Base-by-base conservation (phyloP, 2,888 invertebrate genomes). In the Apeira syringaria region DNA sequence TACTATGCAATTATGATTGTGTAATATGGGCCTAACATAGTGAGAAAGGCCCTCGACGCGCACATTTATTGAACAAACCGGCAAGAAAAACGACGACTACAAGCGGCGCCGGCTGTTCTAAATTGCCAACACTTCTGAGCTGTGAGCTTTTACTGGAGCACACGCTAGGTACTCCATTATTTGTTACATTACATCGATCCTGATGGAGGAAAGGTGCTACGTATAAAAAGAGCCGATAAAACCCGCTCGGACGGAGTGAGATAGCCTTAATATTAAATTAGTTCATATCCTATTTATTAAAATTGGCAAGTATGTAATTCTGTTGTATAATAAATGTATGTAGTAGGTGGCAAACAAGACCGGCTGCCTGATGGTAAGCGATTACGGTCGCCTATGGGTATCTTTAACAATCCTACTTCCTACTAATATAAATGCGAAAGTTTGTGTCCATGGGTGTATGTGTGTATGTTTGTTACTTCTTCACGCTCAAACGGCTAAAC, bases 21-120 rank as follows among this genome's bases (percentile, higher is more conserved):
- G 69, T 71, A 75, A 74, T 74, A 73, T 70, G 68, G 65, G 64
- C 61, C 65, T 68, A 70, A 74, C 70, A 70, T 65, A 59, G 70
- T 71, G 72, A 70, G 69, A 80, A 77, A 70, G 64, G 73, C 66
- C 64, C 70, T 76, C 68, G 56, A 61, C 62, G 60, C 74, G 68
- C 70, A 79, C 81, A 80, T 82, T 82, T 81, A 82, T 80, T 75
- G 78, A 80, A 80, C 76, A 74, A 77, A 79, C 78, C 67, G 74
- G 73, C 71, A 74, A 75, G 80, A 82, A 81, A 84, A 82, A 83
- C 76, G 84, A 68, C 68, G 74, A 72, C 72, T 75, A 80, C 80
- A 79, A 74, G 70, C 73, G 66, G 73, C 70, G 61, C 83, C 86
- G 78, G 81, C 70, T 87, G 83, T 68, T 72, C 76, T 66, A 74